Conservation (phyloP, 2,888 invertebrate genomes). For the Amaurobius ferox region DNA sequence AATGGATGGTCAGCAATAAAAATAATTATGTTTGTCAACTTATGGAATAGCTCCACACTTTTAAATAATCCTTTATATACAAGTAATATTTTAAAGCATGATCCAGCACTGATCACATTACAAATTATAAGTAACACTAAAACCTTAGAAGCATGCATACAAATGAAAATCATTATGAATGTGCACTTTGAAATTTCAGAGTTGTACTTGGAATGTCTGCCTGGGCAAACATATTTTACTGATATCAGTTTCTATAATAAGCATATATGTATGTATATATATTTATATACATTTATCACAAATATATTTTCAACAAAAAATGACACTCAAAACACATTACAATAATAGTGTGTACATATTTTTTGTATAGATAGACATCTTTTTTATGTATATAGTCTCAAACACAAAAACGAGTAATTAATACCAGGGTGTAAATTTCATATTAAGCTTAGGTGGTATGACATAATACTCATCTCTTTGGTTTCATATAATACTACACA, state of each 20-base stretch:
- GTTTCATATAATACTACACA: conserved; percentile 30
- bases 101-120: not conserved
- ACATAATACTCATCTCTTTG: not conserved
- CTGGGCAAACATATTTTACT: conserved; percentile 19
- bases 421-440: not conserved
- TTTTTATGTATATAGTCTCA: conserved; percentile 42
- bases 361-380: conserved; percentile 28
- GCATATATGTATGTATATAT: conserved; percentile 37
- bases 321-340: conserved; percentile 55
- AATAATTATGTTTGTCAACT: not conserved
- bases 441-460: conserved; percentile 4
- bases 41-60: not conserved
- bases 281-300: conserved; percentile 61
- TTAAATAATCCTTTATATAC: not conserved
- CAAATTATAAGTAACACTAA: not conserved
- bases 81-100: not conserved
- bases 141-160: not conserved
- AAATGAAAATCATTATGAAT: conserved; percentile 40
- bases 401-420: conserved; percentile 32
- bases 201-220: conserved; percentile 37
- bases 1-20: not conserved
- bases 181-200: conserved; percentile 36
- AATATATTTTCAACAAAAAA: conserved; percentile 44
- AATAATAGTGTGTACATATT: conserved; percentile 36
- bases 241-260: conserved; percentile 37